These are phyloP conservation scores for Rhogogaster chlorosoma DNA, from an alignment of 2,888 invertebrate genomes.

Conservation along the genomic window DNA sequence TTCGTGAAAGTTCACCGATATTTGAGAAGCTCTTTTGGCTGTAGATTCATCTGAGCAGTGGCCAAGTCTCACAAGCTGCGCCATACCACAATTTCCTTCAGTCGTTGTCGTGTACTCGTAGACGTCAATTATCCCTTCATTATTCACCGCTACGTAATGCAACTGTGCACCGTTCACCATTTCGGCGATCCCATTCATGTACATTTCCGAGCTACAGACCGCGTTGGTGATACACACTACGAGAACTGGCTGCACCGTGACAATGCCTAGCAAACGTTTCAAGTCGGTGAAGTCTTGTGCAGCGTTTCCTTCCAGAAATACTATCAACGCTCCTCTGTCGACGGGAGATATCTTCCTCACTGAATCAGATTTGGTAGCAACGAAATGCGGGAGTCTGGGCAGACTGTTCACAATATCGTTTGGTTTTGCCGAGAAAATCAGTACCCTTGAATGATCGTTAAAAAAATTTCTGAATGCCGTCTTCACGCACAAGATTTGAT, in stretches of 20 bases:
- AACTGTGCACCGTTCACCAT: background rate
- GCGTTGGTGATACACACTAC: slow-evolving; percentile 4
- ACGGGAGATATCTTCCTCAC: background rate
- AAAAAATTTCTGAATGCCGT: background rate
- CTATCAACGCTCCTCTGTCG: background rate
- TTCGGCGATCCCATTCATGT: background rate
- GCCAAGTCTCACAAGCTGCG: background rate
- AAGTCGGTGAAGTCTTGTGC: background rate
- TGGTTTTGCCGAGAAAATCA: background rate
- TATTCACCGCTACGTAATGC: background rate
- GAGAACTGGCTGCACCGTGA: background rate
- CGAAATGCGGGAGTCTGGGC: background rate
- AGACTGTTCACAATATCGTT: background rate
- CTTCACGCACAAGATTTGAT: background rate
- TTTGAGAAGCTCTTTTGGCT: background rate
- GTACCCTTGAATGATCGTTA: background rate
- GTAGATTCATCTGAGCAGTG: background rate
- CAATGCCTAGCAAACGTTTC: background rate
- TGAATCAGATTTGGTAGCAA: background rate
- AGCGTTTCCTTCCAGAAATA: slow-evolving; percentile 15
- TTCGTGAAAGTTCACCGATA: background rate
- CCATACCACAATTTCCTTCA: background rate
- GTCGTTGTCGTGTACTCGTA: slow-evolving; percentile 8
- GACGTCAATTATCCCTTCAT: background rate
- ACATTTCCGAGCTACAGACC: slow-evolving; percentile 11